These are phyloP conservation scores for Pandemis heparana DNA, from an alignment of 2,888 invertebrate species.

Conservation along the genomic window DNA sequence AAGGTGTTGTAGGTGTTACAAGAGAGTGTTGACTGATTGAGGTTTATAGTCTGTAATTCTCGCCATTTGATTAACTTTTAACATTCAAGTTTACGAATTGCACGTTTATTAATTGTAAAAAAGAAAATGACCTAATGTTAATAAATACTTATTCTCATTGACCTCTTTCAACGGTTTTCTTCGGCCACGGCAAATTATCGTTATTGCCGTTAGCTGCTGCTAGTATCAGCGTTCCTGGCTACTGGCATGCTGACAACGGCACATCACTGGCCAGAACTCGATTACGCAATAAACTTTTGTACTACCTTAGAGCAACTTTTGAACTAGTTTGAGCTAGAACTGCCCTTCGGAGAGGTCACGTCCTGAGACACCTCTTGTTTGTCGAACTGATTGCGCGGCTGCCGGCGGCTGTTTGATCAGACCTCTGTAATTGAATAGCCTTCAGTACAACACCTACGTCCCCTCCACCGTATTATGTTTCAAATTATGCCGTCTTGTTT, in stretches of 20 bases:
- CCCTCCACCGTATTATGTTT: constrained; percentile 32
- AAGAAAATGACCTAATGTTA: background rate
- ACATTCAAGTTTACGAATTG: too few species aligned
- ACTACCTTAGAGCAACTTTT: background rate
- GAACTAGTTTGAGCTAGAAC: constrained; percentile 4
- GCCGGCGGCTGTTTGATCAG: constrained; percentile 51
- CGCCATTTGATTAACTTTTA: too few species aligned
- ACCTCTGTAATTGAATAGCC: constrained; percentile 52
- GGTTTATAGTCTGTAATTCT: too few species aligned
- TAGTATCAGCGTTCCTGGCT: background rate
- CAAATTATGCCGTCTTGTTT: constrained; percentile 40
- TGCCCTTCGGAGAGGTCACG: constrained; percentile 26
- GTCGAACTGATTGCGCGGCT: constrained; percentile 42
- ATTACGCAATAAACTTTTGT: background rate
- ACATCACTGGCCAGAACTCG: background rate
- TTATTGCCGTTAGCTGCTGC: background rate
- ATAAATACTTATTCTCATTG: background rate
- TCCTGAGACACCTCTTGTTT: constrained; percentile 38
- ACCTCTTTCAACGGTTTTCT: background rate
- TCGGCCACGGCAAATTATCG: background rate
- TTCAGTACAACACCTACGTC: constrained; percentile 36
- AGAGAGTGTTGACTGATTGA: too few species aligned
- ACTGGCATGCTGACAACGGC: background rate
- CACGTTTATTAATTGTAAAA: too few species aligned
- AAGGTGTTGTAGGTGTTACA: too few species aligned